phyloP scores from a whole-genome alignment of 2,888 invertebrate genomes.

The Andrena bucephala region DNA sequence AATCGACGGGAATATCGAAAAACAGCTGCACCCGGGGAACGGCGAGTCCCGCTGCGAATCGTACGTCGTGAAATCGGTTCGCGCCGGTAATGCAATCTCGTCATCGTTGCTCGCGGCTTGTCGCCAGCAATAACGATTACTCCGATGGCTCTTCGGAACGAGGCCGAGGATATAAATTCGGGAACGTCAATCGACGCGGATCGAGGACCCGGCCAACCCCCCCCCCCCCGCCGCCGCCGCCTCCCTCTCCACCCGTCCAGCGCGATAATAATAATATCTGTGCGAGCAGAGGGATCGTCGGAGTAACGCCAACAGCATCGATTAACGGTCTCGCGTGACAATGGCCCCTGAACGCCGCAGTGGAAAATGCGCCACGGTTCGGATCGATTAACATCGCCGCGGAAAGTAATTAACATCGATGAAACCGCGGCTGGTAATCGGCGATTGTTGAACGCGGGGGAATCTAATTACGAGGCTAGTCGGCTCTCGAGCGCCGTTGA shows the following conservation, averaged over 20 bases:
- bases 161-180: conserved; percentile 62
- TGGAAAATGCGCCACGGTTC: conserved; percentile 25
- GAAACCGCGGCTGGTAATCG: conserved; percentile 15
- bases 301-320: conserved; percentile 52
- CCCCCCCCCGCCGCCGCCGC: no score
- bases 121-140: conserved; percentile 76
- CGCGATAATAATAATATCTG: conserved; percentile 58
- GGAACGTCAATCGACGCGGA: conserved; percentile 57
- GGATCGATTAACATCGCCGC: conserved; percentile 49
- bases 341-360: neutral
- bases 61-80: conserved; percentile 27
- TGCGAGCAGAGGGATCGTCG: conserved; percentile 36
- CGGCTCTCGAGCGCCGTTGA: conserved; percentile 26
- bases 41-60: neutral
- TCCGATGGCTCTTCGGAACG: conserved; percentile 47
- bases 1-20: conserved; percentile 36
- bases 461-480: conserved; percentile 52
- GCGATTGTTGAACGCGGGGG: conserved; percentile 22
- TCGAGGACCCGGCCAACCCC: neutral
- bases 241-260: no score
- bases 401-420: conserved; percentile 53
- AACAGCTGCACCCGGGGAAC: conserved; percentile 18
- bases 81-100: conserved; percentile 71
- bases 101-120: conserved; percentile 69
- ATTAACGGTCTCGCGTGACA: conserved; percentile 59